Evolutionary conservation across 2,113 vertebrate genomes (phyloP), one percentile per base, ranked within the genome.

Genomic region (Elephantulus edwardii): DNA sequence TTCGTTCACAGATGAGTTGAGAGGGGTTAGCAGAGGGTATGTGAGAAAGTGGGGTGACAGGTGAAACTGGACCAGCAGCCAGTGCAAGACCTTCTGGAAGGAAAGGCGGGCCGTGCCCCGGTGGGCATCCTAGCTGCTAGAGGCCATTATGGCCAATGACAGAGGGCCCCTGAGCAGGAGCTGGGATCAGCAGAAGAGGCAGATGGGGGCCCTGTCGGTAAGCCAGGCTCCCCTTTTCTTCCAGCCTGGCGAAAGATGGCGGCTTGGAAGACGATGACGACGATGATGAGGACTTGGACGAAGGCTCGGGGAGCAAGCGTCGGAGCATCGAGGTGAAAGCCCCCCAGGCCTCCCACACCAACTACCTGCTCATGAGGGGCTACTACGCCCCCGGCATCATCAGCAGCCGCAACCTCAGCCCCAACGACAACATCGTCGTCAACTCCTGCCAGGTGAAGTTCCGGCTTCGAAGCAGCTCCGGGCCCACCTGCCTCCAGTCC

Each of bases 321-420:
- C 98, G 96, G 66, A 42, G 46, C 68, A 95, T 98, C 0, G 98
- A 98, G 80, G 98, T 99, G 89, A 99, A 98, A 54, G 97, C 98
- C 26, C 98, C 97, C 19, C 98, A 99, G 78, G 99, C 99, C 0
- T 99, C 99, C 1, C 99, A 99, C 97, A 99, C 99, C 81, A 99
- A 99, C 95, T 99, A 99, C 97, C 96, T 99, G 91, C 98, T 99
- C 93, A 99, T 99, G 99, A 97, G 97, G 30, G 99, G 99, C 44
- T 99, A 97, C 96, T 99, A 97, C 5, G 96, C 96, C 19, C 99
- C 99, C 0, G 98, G 99, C 46, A 98, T 99, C 0, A 97, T 99
- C 86, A 98, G 98, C 96, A 95, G 97, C 0, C 98, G 99, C n/a
- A 98, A 98, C 94, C 97, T 99, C 82, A 99, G 97, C 94, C 98